These are phyloP conservation scores for Zaprionus capensis DNA, from an alignment of 1,140 invertebrate species.

Conservation along the genomic window DNA sequence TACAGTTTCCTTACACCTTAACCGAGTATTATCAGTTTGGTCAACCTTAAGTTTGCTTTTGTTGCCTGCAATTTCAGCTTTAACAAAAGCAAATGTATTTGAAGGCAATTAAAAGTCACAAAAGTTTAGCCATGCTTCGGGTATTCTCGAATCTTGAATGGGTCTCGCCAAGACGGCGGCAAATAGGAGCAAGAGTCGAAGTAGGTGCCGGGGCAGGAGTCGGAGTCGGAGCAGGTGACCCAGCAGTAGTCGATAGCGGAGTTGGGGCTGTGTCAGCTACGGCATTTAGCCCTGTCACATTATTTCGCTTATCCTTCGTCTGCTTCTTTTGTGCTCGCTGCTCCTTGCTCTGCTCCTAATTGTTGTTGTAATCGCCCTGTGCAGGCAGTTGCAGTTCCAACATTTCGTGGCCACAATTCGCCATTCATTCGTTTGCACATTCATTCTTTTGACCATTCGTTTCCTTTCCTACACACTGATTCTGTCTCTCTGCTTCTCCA, in stretches of 20 bases:
- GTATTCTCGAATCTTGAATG: conserved; percentile 45
- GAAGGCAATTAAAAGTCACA: conserved; percentile 68
- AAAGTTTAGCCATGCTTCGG: conserved; percentile 64
- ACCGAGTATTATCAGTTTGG: background rate
- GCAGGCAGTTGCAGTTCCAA: conserved; percentile 42
- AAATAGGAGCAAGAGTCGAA: too few relatives aligned
- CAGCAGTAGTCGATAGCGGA: conserved; percentile 15
- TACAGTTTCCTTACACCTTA: background rate
- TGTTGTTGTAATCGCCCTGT: conserved; percentile 73
- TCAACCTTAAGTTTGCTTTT: background rate
- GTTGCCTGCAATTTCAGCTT: background rate
- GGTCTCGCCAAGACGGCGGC: conserved; percentile 43
- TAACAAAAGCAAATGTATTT: conserved; percentile 34
- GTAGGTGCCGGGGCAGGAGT: background rate
- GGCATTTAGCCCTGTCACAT: conserved; percentile 80
- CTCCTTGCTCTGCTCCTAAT: conserved; percentile 56
- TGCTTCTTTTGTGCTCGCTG: conserved; percentile 40
- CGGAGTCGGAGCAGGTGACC: background rate
- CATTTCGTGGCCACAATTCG: conserved; percentile 62
- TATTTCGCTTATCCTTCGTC: conserved; percentile 72
- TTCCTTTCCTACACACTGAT: conserved; percentile 47
- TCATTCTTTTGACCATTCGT: conserved; percentile 34
- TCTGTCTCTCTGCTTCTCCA: conserved; percentile 30
- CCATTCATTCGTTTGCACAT: conserved; percentile 73
- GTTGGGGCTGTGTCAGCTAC: conserved; percentile 74